phyloP scores from a whole-genome alignment of 2,888 invertebrate species.

The Tinea pellionella region DNA sequence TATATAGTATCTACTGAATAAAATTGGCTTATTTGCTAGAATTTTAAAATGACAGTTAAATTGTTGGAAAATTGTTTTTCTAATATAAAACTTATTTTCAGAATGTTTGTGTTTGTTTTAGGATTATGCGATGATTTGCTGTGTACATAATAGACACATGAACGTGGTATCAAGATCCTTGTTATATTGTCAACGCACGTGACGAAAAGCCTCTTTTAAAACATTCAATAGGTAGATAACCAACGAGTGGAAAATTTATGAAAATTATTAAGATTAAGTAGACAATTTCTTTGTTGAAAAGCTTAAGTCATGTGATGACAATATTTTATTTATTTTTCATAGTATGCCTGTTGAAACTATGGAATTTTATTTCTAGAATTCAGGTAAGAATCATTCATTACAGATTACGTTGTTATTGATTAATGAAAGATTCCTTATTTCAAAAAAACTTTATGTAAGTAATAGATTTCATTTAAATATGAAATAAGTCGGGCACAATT shows the following conservation, averaged over 20 bases:
- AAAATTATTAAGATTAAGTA: not conserved
- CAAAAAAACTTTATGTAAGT: not conserved
- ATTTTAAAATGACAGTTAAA: not conserved
- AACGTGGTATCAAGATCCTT: not conserved
- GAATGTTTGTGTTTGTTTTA: not conserved
- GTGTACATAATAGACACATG: not conserved
- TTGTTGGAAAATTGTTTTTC: not conserved
- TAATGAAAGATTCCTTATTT: no score
- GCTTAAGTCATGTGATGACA: no score
- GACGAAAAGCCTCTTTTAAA: not conserved
- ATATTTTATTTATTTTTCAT: no score
- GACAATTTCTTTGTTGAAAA: not conserved
- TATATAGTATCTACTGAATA: no score
- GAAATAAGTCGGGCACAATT: not conserved
- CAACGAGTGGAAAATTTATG: not conserved
- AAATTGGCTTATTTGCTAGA: no score
- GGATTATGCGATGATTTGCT: conserved; percentile 1
- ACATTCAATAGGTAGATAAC: not conserved
- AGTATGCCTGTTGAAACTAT: no score
- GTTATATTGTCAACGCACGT: not conserved
- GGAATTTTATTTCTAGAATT: no score
- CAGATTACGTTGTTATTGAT: no score
- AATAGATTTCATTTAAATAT: not conserved
- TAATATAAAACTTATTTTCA: not conserved
- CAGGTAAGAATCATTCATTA: no score